These are phyloP conservation scores for Choreutis nemorana DNA, from an alignment of 2,888 invertebrate species.

Conservation along the genomic window DNA sequence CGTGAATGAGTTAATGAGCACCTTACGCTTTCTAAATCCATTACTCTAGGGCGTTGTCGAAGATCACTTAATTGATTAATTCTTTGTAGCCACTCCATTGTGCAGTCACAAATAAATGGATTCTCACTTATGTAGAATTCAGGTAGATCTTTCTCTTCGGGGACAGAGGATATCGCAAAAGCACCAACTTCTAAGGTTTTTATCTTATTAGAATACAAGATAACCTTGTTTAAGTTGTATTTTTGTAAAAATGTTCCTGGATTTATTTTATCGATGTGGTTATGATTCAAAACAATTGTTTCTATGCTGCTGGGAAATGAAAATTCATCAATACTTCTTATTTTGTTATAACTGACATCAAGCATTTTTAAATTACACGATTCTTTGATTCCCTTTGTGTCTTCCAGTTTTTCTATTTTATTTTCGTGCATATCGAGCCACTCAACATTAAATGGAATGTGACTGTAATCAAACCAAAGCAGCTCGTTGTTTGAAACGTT, in stretches of 20 bases:
- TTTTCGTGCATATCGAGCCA: conserved; percentile 86
- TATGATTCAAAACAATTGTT: conserved; percentile 76
- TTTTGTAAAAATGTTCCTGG: conserved; percentile 77
- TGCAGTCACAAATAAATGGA: conserved; percentile 86
- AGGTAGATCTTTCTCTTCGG: conserved; percentile 74
- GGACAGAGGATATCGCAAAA: conserved; percentile 71
- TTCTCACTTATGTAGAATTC: conserved; percentile 84
- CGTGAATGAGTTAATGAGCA: conserved; percentile 77
- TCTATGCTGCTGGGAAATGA: conserved; percentile 79
- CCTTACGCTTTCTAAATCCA: conserved; percentile 80
- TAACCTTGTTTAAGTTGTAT: conserved; percentile 76
- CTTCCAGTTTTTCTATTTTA: conserved; percentile 77
- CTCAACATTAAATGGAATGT: conserved; percentile 77
- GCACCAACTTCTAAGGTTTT: conserved; percentile 76
- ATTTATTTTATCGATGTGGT: conserved; percentile 73
- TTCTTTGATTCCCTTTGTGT: conserved; percentile 73
- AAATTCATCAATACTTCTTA: conserved; percentile 72
- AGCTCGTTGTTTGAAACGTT: conserved; percentile 83
- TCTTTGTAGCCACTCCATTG: conserved; percentile 86
- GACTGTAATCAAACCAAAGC: conserved; percentile 81
- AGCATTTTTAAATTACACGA: conserved; percentile 77
- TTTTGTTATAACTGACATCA: conserved; percentile 77
- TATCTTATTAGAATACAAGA: conserved; percentile 78
- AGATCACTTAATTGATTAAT: conserved; percentile 78
- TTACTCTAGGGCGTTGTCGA: conserved; percentile 78